Conservation (phyloP, 2,113 vertebrate species). For the Lycocorax pyrrhopterus region DNA sequence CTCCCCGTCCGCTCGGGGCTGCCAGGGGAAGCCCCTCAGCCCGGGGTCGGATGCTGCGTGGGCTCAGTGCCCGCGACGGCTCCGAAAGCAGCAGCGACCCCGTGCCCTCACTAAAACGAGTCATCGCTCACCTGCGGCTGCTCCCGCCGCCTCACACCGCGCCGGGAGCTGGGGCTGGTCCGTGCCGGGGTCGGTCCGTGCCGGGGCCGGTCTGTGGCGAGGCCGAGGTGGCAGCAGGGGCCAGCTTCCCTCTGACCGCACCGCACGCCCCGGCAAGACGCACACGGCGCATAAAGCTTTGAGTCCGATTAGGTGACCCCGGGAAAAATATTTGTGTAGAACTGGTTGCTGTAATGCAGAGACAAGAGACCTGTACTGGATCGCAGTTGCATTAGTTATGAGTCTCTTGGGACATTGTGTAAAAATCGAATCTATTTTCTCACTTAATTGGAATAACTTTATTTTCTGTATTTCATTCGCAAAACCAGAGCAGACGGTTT, state of each 20-base stretch:
- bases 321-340: rapidly evolving
- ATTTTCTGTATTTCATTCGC: background rate
- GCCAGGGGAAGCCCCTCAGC: rapidly evolving
- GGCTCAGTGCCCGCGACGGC: too few relatives aligned
- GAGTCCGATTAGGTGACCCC: too few relatives aligned
- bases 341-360: background rate
- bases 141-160: background rate
- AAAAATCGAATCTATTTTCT: background rate
- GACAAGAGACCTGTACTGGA: background rate
- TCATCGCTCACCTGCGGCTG: background rate
- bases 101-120: too few relatives aligned
- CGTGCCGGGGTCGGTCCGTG: rapidly evolving
- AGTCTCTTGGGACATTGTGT: background rate
- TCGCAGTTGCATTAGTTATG: rapidly evolving
- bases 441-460: background rate
- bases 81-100: background rate
- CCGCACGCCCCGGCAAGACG: background rate
- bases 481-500: background rate
- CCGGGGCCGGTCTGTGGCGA: background rate
- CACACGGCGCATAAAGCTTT: background rate
- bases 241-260: background rate
- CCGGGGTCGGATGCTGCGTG: background rate
- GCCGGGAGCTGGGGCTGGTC: background rate
- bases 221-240: background rate
- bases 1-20: rapidly evolving